phyloP scores from a whole-genome alignment of 2,113 vertebrate species.

The Malurus cyaneus region DNA sequence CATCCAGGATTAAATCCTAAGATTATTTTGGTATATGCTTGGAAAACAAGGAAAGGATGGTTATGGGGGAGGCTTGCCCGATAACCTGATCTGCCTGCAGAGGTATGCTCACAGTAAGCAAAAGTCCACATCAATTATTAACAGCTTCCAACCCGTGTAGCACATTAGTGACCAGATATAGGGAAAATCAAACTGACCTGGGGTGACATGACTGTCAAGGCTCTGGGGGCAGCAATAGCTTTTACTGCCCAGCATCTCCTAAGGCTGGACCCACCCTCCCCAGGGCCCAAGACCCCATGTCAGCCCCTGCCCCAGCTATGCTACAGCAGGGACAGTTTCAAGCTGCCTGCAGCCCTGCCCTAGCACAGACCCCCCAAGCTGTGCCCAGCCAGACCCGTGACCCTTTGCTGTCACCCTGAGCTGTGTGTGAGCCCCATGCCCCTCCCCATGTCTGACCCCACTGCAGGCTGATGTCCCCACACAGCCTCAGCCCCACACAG shows the following conservation, averaged over 20 bases:
- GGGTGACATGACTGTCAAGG: background rate
- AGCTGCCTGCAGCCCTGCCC: background rate
- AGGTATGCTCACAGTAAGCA: background rate
- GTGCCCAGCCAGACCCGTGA: fast-evolving
- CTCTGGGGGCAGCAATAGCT: background rate
- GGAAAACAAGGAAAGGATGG: background rate
- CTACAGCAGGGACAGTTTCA: background rate
- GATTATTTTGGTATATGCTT: background rate
- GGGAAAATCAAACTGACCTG: background rate
- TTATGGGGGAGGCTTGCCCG: background rate
- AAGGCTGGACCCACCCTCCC: background rate
- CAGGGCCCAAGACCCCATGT: background rate
- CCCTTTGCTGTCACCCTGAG: background rate
- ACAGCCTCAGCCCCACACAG: background rate
- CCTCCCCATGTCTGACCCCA: background rate
- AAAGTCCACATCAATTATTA: background rate
- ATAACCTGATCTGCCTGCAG: background rate
- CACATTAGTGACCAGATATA: background rate
- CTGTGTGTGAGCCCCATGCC: background rate
- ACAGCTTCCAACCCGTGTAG: background rate
- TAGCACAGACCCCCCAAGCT: fast-evolving
- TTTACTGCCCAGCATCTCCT: background rate
- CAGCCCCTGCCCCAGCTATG: background rate
- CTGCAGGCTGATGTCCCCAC: background rate
- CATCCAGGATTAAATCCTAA: background rate